phyloP scores from a whole-genome alignment of 2,797 vertebrate genomes.

The Lagocephalus sceleratus region DNA sequence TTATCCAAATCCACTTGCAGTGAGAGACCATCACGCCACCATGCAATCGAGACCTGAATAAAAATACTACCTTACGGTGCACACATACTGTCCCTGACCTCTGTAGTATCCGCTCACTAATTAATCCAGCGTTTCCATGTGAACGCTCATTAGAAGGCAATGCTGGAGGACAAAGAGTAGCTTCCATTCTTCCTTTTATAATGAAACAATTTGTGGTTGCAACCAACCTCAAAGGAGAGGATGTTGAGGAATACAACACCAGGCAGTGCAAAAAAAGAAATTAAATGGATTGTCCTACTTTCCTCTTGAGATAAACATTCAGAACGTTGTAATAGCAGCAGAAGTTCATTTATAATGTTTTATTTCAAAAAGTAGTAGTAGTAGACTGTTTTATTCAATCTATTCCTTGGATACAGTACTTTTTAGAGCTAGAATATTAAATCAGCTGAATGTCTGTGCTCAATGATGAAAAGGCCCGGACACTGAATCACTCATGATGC shows the following conservation, averaged over 20 bases:
- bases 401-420: no score
- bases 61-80: no score
- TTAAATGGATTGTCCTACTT: constrained; percentile 4
- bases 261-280: constrained; percentile 14
- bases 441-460: no score
- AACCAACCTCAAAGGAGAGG: constrained; percentile 36
- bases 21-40: no score
- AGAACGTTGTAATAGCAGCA: neutral
- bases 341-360: neutral
- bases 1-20: no score
- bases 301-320: constrained; percentile 10
- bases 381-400: neutral
- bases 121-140: constrained; percentile 48
- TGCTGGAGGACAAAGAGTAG: constrained; percentile 43
- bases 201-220: constrained; percentile 45
- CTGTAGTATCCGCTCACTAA: constrained; percentile 40
- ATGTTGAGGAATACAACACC: constrained; percentile 28
- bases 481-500: no score
- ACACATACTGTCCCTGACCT: constrained; percentile 10
- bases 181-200: constrained; percentile 39
- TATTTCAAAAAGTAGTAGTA: no score
- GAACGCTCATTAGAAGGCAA: constrained; percentile 34
- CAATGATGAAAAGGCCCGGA: no score
- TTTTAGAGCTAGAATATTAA: no score
- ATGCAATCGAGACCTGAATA: neutral